phyloP scores from a whole-genome alignment of 2,113 vertebrate species.

The Cynocephalus volans region DNA sequence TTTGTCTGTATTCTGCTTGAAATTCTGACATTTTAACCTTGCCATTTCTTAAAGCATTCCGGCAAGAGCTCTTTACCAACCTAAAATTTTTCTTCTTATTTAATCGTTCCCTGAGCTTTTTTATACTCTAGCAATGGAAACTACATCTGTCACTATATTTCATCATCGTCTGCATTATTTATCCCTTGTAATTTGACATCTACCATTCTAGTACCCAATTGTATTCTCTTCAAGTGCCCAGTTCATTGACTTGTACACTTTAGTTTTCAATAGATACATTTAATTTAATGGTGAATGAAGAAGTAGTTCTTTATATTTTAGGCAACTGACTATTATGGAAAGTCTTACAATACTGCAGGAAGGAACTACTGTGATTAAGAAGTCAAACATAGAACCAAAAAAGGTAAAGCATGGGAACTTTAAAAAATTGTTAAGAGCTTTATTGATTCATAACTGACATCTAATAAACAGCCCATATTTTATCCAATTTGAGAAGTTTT shows the following conservation, averaged over 20 bases:
- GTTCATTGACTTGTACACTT: not conserved
- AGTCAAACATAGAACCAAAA: slow-evolving; percentile 32
- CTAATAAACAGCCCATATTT: not conserved
- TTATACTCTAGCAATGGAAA: not conserved
- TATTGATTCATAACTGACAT: not conserved
- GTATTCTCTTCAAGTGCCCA: not conserved
- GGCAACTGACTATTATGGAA: slow-evolving; percentile 30
- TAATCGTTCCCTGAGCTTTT: slow-evolving; percentile 47
- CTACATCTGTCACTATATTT: not conserved
- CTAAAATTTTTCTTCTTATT: slow-evolving; percentile 54
- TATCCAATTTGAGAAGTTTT: not conserved
- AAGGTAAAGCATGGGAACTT: not conserved
- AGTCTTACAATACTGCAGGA: not conserved
- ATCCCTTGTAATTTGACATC: not conserved
- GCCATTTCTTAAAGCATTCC: slow-evolving; percentile 46
- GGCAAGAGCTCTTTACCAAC: not conserved
- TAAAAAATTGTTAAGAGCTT: not conserved
- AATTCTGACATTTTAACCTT: slow-evolving; percentile 58
- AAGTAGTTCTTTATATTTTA: slow-evolving; percentile 57
- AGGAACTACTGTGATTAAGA: not conserved
- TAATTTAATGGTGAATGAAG: slow-evolving; percentile 48
- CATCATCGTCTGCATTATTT: not conserved
- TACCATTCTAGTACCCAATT: not conserved
- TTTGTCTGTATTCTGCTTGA: slow-evolving; percentile 55
- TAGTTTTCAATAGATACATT: slow-evolving; percentile 55